Conservation (phyloP, 2,888 invertebrate genomes). For the Scrobipalpa costella region DNA sequence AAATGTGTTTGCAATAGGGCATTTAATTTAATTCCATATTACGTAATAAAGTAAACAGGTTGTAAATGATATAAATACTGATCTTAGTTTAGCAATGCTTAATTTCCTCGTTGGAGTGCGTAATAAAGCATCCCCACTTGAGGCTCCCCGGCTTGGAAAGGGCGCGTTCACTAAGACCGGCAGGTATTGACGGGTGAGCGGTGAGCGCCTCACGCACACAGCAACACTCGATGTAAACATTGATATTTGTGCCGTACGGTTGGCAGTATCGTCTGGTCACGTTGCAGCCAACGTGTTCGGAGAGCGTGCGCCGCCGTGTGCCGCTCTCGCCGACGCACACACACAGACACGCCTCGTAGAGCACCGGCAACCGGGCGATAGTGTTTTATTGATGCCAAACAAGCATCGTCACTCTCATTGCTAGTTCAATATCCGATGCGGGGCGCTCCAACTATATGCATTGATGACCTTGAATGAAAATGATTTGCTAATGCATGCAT, state of each 20-base stretch:
- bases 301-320: slow-evolving; percentile 65
- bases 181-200: slow-evolving; percentile 25
- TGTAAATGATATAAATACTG: slow-evolving; percentile 13
- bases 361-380: background rate
- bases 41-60: background rate
- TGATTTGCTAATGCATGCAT: background rate
- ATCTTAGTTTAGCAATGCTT: slow-evolving; percentile 5
- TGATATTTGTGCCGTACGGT: slow-evolving; percentile 49
- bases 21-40: background rate
- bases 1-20: background rate
- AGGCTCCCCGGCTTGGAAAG: background rate
- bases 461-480: slow-evolving; percentile 7
- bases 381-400: slow-evolving; percentile 15
- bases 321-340: slow-evolving; percentile 35
- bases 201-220: slow-evolving; percentile 45
- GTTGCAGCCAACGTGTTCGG: slow-evolving; percentile 71
- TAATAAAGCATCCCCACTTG: slow-evolving; percentile 5
- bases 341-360: slow-evolving; percentile 42
- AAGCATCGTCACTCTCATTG: slow-evolving; percentile 23
- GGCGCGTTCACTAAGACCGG: slow-evolving; percentile 24
- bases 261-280: slow-evolving; percentile 66
- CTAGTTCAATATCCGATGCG: slow-evolving; percentile 15
- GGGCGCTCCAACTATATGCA: background rate
- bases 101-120: slow-evolving; percentile 10
- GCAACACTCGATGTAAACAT: slow-evolving; percentile 54